Conservation (phyloP, 2,888 invertebrate species). For the Marasmarcha lunaedactyla region DNA sequence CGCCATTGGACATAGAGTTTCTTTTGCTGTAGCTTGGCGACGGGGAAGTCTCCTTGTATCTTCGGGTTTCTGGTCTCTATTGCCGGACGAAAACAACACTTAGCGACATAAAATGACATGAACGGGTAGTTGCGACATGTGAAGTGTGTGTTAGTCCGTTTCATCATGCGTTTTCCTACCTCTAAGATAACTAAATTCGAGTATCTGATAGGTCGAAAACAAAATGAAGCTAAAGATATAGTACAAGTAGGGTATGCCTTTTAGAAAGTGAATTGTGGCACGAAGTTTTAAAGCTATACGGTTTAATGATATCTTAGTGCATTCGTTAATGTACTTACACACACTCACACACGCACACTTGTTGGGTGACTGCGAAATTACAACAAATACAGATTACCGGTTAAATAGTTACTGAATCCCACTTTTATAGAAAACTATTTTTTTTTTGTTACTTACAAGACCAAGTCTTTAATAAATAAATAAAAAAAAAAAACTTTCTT, state of each 20-base stretch:
- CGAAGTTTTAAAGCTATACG: constrained; percentile 5
- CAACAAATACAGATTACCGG: neutral
- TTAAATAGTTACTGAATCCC: no score
- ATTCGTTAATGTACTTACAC: constrained; percentile 40
- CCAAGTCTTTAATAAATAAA: no score
- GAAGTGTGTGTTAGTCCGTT: constrained; percentile 64
- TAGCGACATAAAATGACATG: constrained; percentile 29
- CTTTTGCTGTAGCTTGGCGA: constrained; percentile 45
- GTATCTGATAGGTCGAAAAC: neutral
- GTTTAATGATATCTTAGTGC: constrained; percentile 26
- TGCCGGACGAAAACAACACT: constrained; percentile 38
- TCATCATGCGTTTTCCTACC: constrained; percentile 29
- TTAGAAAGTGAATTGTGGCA: constrained; percentile 7
- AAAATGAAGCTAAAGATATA: neutral
- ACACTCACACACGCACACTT: constrained; percentile 56
- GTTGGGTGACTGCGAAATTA: constrained; percentile 49
- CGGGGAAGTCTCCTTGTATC: constrained; percentile 51
- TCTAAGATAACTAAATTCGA: neutral
- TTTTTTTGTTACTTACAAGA: no score
- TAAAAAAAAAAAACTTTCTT: no score
- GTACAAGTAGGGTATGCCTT: constrained; percentile 10
- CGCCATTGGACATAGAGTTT: constrained; percentile 47
- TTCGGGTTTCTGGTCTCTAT: constrained; percentile 59
- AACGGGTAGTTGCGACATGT: constrained; percentile 34
- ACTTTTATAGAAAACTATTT: no score